Base-by-base conservation (phyloP, 2,797 vertebrate genomes). In the Poeciliopsis paucimaculata region DNA sequence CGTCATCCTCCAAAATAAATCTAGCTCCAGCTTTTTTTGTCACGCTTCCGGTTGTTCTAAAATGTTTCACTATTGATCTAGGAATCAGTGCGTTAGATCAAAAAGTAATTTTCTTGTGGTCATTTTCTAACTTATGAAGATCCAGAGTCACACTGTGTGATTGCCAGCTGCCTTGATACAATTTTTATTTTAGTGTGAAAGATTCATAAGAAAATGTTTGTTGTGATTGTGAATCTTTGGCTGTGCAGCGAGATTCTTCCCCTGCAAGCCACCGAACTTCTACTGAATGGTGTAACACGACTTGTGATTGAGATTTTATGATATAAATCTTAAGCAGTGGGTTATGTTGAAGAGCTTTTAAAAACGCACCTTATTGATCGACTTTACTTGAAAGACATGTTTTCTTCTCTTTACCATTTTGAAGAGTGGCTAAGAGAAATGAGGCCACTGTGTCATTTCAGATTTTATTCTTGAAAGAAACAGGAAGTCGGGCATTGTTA, bases 401-500 rank as follows among this genome's bases (percentile, higher is more conserved):
- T 66, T 66, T 66, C 64, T 41, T 41, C 9, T 68, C 64, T 68
- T 68, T 68, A 23, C 64, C 20, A 68, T 68, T 41, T 68, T 68
- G 64, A 68, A 41, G 20, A 13, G 20, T 11, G 64, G 18, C 36
- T 68, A 68, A 68, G 36, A 26, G 23, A 41, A 41, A 36, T 39
- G 34, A 18, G 34, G 18, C 34, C 18, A 36, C 62, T 41, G 64
- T 39, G 18, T 26, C 34, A 66, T 15, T 0, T 39, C 16, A 66
- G 23, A 36, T 39, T 66, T 66, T 34, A 23, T 23, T 36, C 15
- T 2, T 10, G 2, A 68, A 36, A 41, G 10, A 41, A 39, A 23
- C 36, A 68, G 20, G 36, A 68, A 68, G 36, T 26, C 4, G 11
- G 10, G 36, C 36, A 23, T 68, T 68, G 3, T 5, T 41, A 26